Evolutionary conservation across 2,888 invertebrate species (phyloP).

Genomic region (Metellina segmentata): DNA sequence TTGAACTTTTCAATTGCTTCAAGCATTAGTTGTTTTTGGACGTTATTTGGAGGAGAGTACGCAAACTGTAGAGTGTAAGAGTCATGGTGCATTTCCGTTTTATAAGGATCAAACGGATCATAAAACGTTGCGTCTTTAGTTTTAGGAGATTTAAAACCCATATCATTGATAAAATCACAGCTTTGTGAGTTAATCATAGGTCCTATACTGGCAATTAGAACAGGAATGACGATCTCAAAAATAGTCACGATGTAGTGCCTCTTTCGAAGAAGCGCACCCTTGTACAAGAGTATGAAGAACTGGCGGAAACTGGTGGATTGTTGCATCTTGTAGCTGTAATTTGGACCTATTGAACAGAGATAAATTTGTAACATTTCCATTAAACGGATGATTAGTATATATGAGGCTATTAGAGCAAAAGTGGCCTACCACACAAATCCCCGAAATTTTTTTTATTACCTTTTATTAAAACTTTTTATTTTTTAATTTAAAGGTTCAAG

Average conservation of each 20-base stretch:
- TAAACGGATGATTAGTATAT: no score
- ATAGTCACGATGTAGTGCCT: slow-evolving; percentile 61
- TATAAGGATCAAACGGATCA: slow-evolving; percentile 21
- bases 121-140: not conserved
- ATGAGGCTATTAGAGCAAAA: no score
- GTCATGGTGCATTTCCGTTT: not conserved
- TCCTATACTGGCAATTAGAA: slow-evolving; percentile 39
- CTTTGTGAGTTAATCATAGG: slow-evolving; percentile 13
- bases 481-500: no score
- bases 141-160: not conserved
- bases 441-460: no score
- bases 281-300: slow-evolving; percentile 61
- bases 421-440: no score
- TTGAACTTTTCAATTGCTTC: slow-evolving; percentile 16
- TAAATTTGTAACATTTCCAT: no score
- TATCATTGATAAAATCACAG: not conserved
- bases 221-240: slow-evolving; percentile 66
- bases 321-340: not conserved
- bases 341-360: no score
- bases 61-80: slow-evolving; percentile 10
- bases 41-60: slow-evolving; percentile 28
- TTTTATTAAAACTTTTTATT: no score
- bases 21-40: slow-evolving; percentile 27
- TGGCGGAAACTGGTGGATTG: slow-evolving; percentile 16
- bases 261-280: slow-evolving; percentile 60